A percentile compares a stretch with the other conserved stretches of the same genome.
Conservation (phyloP, 30 jellyfish, hydroid and myxozoan species). For the Chrysaora quinquecirrha region DNA sequence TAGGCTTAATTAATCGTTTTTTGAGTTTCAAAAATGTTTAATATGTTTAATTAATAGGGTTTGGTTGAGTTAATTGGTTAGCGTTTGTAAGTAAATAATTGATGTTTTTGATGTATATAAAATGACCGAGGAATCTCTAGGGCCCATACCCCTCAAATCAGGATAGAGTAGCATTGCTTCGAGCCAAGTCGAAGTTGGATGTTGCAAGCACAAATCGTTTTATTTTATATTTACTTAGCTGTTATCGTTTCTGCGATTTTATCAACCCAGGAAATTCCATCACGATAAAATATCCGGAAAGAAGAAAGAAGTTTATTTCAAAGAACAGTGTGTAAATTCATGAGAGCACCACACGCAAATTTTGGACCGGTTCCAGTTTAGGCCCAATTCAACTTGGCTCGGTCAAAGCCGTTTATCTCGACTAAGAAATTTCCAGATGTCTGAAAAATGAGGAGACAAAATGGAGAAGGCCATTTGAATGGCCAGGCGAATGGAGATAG, state of each 20-base stretch:
- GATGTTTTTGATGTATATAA: too few species aligned
- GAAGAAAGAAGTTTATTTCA: not conserved
- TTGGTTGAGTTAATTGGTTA: too few species aligned
- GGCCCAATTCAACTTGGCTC: not conserved
- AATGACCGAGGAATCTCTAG: too few species aligned
- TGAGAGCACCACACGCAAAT: not conserved
- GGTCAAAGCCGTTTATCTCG: not conserved
- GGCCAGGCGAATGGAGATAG: constrained; percentile 1
- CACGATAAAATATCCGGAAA: not conserved
- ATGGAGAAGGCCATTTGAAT: not conserved
- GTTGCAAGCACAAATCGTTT: too few species aligned
- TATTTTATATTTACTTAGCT: not conserved
- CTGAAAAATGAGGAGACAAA: not conserved
- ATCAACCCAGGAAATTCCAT: not conserved
- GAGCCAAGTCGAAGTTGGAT: too few species aligned
- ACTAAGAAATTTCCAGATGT: not conserved
- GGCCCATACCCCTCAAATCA: too few species aligned
- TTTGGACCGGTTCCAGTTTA: not conserved
- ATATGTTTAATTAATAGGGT: too few species aligned
- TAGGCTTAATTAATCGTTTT: too few species aligned
- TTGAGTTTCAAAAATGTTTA: too few species aligned
- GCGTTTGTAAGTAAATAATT: too few species aligned
- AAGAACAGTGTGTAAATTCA: not conserved
- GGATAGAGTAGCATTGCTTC: too few species aligned
- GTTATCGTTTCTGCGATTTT: not conserved